These are phyloP conservation scores for Polietes domitor DNA, from an alignment of 2,888 invertebrate species.

Conservation along the genomic window DNA sequence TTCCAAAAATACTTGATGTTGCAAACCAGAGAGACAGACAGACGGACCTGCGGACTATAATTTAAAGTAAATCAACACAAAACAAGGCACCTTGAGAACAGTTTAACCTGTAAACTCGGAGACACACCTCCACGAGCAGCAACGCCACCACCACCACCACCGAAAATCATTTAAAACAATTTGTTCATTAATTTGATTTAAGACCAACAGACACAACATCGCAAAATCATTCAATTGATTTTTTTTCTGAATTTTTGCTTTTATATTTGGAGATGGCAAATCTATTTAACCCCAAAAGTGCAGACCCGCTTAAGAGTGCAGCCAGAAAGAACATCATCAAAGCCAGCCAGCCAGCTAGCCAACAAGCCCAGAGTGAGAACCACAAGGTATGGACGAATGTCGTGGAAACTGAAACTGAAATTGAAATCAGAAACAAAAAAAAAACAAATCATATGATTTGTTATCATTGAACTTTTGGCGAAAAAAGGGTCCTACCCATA, in stretches of 20 bases:
- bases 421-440: background rate
- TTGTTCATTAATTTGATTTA: constrained; percentile 33
- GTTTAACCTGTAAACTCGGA: constrained; percentile 60
- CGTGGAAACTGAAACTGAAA: background rate
- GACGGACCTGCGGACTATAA: background rate
- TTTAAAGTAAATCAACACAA: constrained; percentile 21
- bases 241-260: constrained; percentile 30
- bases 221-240: constrained; percentile 34
- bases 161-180: constrained; percentile 37
- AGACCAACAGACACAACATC: constrained; percentile 12
- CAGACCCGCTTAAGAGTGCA: background rate
- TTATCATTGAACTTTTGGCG: constrained; percentile 59
- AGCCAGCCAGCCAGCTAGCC: background rate
- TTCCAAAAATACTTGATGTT: background rate
- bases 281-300: constrained; percentile 53
- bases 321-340: constrained; percentile 5
- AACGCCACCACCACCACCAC: background rate
- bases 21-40: background rate
- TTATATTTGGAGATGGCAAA: constrained; percentile 55
- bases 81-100: constrained; percentile 57
- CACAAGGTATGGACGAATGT: background rate
- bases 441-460: constrained; percentile 45
- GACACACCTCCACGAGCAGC: constrained; percentile 51
- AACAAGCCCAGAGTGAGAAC: background rate
- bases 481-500: constrained; percentile 35